Evolutionary conservation across 2,797 vertebrate species (phyloP), one percentile per base, ranked within the genome.

Genomic region (Protonibea diacanthus): DNA sequence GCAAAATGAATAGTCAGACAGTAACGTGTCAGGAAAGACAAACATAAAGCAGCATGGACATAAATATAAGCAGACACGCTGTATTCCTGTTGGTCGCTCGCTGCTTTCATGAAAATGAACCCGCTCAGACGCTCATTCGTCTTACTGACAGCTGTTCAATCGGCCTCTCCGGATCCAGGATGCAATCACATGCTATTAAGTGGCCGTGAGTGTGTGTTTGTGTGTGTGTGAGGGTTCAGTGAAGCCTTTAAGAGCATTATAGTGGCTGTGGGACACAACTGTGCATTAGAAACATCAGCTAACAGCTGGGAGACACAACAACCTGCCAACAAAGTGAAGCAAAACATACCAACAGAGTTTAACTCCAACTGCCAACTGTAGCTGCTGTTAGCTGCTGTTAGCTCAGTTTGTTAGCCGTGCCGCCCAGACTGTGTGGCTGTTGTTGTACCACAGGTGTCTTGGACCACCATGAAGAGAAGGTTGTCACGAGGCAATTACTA

Each of bases 111-210:
- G 61, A 45, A 71, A 73, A 68, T 6, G 4, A 78, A 73, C 45
- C 29, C 8, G 44, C 63, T 78, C 67, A 66, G 38, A 67, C 21
- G 11, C 25, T 75, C 84, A 80, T 80, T 74, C 45, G 5, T 81
- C 80, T 78, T 56, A 15, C 29, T 83, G 87, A 85, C 84, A 79
- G 69, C 0, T 71, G 59, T 56, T 76, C 80, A 66, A 66, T 78
- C 33, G 8, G 33, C 33, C 23, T 60, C 62, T 25, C 42, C 8
- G 42, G 29, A 62, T 51, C 38, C 74, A 80, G 58, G 66, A 80
- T 42, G 70, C 49, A 81, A 77, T 81, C 72, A 58, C 73, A 74
- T 4, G 64, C 59, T 57, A 25, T 71, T 45, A 71, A 29, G 12
- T 29, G 64, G 5, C 48, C 9, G 18, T 23, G 53, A 52, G 76